phyloP scores from a whole-genome alignment of 2,113 vertebrate species.

The Saccopteryx leptura region DNA sequence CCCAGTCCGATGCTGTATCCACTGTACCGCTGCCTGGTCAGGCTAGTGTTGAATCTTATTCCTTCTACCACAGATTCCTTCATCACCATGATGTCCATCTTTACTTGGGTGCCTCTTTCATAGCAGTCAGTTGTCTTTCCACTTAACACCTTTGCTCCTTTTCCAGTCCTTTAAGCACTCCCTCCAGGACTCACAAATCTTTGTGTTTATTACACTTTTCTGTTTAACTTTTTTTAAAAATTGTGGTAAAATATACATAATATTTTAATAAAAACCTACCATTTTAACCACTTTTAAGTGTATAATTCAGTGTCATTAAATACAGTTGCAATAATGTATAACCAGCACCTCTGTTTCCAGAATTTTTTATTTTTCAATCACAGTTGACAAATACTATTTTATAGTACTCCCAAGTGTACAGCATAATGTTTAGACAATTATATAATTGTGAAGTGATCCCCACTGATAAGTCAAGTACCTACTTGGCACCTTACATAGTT shows the following conservation, averaged over 20 bases:
- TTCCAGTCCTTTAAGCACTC: background rate
- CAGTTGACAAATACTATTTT: background rate
- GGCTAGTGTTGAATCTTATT: background rate
- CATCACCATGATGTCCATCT: background rate
- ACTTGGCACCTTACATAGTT: background rate
- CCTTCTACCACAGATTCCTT: background rate
- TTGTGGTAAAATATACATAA: background rate
- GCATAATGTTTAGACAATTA: background rate
- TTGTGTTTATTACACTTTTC: slow-evolving; percentile 33
- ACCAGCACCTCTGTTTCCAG: background rate
- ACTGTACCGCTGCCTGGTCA: too few relatives aligned
- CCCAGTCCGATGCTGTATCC: too few relatives aligned
- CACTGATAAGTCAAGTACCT: background rate
- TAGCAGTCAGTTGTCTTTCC: background rate
- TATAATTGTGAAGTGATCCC: background rate
- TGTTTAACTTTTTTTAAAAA: background rate
- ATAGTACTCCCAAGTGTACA: background rate
- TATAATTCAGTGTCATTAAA: background rate
- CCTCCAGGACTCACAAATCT: background rate
- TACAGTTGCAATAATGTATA: background rate
- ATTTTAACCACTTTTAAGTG: slow-evolving; percentile 14
- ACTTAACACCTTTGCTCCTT: background rate
- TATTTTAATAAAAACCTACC: slow-evolving; percentile 3
- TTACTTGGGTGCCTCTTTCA: background rate
- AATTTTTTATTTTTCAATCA: background rate